Base-by-base conservation (phyloP, 2,113 vertebrate species). In the Clarias macrocephalus region DNA sequence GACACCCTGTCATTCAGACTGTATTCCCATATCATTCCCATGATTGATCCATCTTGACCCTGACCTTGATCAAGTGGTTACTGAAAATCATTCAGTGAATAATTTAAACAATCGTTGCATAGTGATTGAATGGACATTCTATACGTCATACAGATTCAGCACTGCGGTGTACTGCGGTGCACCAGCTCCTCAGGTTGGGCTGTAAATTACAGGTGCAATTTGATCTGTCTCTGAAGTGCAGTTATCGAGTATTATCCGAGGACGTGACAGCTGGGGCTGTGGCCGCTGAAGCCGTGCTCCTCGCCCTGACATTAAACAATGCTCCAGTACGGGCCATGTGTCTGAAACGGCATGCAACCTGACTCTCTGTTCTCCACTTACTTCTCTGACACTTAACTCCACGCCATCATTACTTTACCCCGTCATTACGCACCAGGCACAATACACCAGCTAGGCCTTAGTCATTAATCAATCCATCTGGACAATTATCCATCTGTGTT, bases 331-430 rank as follows among this genome's bases (percentile, higher is more conserved):
- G 88, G 82, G 75, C 65, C 87, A 86, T 90, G 84, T 86, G 82
- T 86, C 86, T 90, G 88, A 90, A 90, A 88, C 89, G 83, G 70
- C 88, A 86, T 90, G 89, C 80, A 89, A 91, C 88, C 88, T 81
- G 89, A 90, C 87, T 86, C 89, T 84, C 83, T 87, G 86, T 80
- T 90, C 91, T 91, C 91, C 87, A 89, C 13, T 91, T 91, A 90
- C 91, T 81, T 84, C 83, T 60, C 88, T 88, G 89, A 91, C 87
- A 91, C 90, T 89, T 86, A 91, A 91, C 86, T 76, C 85, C 83
- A 86, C 75, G 19, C 59, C 68, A 54, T 56, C 80, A 52, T 66
- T 54, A 86, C 88, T 85, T 80, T 72, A 62, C 85, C 88, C 88
- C 80, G 83, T 90, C 84, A 89, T 89, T 89, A 90, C 81, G 37